Percentiles rank a stretch among this genome's conserved stretches.
Evolutionary conservation across 2,888 invertebrate genomes (phyloP).

Genomic region (Cerastis rubricosa): DNA sequence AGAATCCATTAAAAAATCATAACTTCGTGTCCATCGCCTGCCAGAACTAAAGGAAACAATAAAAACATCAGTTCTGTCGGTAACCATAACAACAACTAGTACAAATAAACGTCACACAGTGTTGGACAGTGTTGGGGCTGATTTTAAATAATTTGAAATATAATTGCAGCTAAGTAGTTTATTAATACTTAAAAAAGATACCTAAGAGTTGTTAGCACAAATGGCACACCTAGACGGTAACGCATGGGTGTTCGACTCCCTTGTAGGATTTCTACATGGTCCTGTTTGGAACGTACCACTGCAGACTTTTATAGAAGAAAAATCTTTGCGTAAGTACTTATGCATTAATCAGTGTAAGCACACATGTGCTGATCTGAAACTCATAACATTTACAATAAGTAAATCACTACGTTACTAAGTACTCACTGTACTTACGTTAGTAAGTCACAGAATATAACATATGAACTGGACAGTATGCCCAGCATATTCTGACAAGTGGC

Average conservation of each 20-base stretch:
- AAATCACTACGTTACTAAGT: too few species aligned
- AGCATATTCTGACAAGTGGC: not conserved
- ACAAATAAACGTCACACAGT: conserved; percentile 76
- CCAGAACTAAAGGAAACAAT: conserved; percentile 44
- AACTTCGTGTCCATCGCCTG: conserved; percentile 7
- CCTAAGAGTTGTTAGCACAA: conserved; percentile 24
- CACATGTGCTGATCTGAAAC: not conserved
- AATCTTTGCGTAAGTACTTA: conserved; percentile 94
- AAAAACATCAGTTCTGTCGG: conserved; percentile 43
- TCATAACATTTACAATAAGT: not conserved
- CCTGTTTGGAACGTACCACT: conserved; percentile 98
- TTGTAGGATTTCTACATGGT: conserved; percentile 97
- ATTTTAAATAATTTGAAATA: conserved; percentile 24
- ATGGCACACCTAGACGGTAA: conserved; percentile 91
- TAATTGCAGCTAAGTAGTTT: conserved; percentile 31
- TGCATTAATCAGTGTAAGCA: conserved; percentile 1
- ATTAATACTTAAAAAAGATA: conserved; percentile 9
- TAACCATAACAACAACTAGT: conserved; percentile 74
- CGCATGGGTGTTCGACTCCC: conserved; percentile 97
- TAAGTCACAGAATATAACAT: too few species aligned
- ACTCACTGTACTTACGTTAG: too few species aligned
- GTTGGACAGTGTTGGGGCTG: conserved; percentile 21
- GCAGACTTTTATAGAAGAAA: conserved; percentile 97
- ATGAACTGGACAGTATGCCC: not conserved
- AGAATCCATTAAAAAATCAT: conserved; percentile 47